phyloP scores from a whole-genome alignment of 2,888 invertebrate genomes.

The Brassicogethes aeneus region DNA sequence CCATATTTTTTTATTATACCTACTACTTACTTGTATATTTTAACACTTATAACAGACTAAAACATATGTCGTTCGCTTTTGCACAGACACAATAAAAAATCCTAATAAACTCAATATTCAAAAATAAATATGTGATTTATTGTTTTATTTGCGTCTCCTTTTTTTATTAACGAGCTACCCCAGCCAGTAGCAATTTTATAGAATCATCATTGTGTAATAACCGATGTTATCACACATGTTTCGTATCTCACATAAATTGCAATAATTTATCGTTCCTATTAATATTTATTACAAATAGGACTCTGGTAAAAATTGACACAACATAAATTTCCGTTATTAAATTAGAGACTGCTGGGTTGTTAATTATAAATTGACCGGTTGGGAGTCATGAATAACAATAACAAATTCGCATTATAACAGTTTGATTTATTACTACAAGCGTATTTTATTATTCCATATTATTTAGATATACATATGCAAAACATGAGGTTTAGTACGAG shows the following conservation, averaged over 20 bases:
- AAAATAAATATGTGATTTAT: too few relatives aligned
- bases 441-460: too few relatives aligned
- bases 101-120: too few relatives aligned
- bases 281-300: conserved; percentile 3
- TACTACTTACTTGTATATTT: too few relatives aligned
- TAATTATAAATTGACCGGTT: background rate
- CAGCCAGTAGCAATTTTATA: conserved; percentile 3
- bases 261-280: conserved; percentile 6
- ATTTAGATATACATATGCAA: too few relatives aligned
- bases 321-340: background rate
- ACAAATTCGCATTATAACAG: too few relatives aligned
- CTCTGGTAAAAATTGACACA: background rate
- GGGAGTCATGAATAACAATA: background rate
- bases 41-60: too few relatives aligned
- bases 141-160: background rate
- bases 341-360: background rate
- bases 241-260: conserved; percentile 7
- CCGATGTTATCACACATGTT: conserved; percentile 6
- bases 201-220: conserved; percentile 7
- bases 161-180: background rate
- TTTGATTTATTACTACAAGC: too few relatives aligned
- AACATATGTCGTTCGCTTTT: too few relatives aligned
- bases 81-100: too few relatives aligned
- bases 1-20: too few relatives aligned
- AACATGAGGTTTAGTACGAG: too few relatives aligned